Percentiles rank a stretch among this genome's conserved stretches.
Conservation (phyloP, 2,888 invertebrate genomes). For the Drosophila cyrtoloma region DNA sequence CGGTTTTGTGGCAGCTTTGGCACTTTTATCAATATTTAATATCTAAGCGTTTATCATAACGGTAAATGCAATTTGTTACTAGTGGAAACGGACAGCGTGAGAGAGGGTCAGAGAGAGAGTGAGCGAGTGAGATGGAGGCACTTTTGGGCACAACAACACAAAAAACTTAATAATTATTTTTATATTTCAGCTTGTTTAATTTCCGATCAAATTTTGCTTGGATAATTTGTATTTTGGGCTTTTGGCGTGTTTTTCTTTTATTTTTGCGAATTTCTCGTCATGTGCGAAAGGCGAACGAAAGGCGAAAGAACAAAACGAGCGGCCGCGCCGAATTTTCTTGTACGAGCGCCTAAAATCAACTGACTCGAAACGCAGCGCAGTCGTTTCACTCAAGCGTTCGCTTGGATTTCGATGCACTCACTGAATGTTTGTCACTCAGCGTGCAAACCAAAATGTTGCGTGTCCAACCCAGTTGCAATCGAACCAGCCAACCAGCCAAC, state of each 20-base stretch:
- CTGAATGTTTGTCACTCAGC: slow-evolving; percentile 52
- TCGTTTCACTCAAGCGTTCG: slow-evolving; percentile 56
- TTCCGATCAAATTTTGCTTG: slow-evolving; percentile 4
- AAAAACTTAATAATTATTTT: slow-evolving; percentile 5
- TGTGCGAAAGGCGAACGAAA: slow-evolving; percentile 39
- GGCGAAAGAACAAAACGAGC: slow-evolving; percentile 47
- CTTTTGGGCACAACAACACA: slow-evolving; percentile 35
- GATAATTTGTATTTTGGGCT: slow-evolving; percentile 8
- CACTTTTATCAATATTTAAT: slow-evolving; percentile 39
- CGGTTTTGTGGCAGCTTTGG: slow-evolving; percentile 35
- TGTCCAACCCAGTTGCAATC: slow-evolving; percentile 37
- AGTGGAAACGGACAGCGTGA: not conserved
- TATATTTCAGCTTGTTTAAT: not conserved
- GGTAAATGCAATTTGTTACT: slow-evolving; percentile 55
- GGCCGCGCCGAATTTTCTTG: slow-evolving; percentile 58
- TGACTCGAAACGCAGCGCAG: slow-evolving; percentile 51
- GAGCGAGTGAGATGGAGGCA: slow-evolving; percentile 24
- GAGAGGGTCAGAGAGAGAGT: not conserved
- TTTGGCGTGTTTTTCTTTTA: not conserved
- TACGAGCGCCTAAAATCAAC: slow-evolving; percentile 58
- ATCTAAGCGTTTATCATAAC: slow-evolving; percentile 32
- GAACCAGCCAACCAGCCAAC: slow-evolving; percentile 42
- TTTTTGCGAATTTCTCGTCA: slow-evolving; percentile 43
- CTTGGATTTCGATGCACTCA: slow-evolving; percentile 43
- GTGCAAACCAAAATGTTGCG: slow-evolving; percentile 36